Evolutionary conservation across 1,140 invertebrate genomes (phyloP).

Genomic region (Trichonephila inaurata): DNA sequence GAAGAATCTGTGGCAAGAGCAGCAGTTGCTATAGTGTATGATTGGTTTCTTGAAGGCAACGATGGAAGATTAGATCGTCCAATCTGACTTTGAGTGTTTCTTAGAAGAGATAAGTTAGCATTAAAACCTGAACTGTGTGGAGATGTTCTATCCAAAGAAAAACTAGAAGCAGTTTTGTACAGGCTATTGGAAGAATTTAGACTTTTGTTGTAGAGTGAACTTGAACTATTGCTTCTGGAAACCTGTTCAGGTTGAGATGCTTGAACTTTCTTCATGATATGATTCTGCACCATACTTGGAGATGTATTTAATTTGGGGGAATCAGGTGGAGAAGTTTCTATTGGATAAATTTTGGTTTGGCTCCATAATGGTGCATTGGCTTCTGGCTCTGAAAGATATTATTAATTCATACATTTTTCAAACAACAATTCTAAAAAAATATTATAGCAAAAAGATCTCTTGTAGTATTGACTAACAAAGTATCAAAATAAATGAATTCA

Average conservation of each 20-base stretch:
- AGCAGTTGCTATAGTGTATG: slow-evolving; percentile 2
- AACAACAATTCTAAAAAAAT: no score
- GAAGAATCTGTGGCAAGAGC: slow-evolving; percentile 71
- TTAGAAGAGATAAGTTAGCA: slow-evolving; percentile 15
- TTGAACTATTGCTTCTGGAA: slow-evolving; percentile 74
- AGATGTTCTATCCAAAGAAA: slow-evolving; percentile 59
- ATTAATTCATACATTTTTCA: no score
- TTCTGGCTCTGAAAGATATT: slow-evolving; percentile 54
- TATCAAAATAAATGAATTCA: no score
- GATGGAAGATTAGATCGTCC: slow-evolving; percentile 49
- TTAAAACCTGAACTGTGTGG: background rate
- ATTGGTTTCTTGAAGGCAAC: slow-evolving; percentile 30
- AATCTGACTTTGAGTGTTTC: slow-evolving; percentile 15
- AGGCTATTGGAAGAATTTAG: slow-evolving; percentile 21
- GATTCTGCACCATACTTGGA: background rate
- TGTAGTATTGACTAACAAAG: no score
- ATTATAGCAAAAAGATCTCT: no score
- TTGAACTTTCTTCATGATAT: background rate
- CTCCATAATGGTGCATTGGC: slow-evolving; percentile 73
- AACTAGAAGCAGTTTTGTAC: slow-evolving; percentile 63
- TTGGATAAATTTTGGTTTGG: slow-evolving; percentile 63
- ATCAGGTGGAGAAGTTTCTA: slow-evolving; percentile 36
- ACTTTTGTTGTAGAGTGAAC: slow-evolving; percentile 66
- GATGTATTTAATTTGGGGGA: slow-evolving; percentile 39
- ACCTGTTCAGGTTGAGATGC: slow-evolving; percentile 16